Base-by-base conservation (phyloP, 1,140 invertebrate genomes). In the Ips nitidus region DNA sequence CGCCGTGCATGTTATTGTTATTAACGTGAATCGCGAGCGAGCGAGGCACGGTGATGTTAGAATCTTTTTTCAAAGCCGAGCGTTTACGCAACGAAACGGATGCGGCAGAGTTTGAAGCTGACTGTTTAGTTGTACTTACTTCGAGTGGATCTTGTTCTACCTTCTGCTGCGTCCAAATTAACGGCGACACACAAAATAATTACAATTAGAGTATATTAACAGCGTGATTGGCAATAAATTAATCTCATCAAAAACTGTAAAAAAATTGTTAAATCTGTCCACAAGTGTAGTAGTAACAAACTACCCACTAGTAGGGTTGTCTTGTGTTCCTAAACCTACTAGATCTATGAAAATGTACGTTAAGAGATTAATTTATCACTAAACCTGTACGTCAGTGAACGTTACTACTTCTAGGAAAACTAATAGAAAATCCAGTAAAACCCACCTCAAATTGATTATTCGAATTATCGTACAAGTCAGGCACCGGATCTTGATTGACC, bases 71-170 rank as follows among this genome's bases (percentile, higher is more conserved):
- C 62, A 53, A n/a, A 52, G 52, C 41, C 53, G 75, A 65, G 70
- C 77, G 73, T 70, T 78, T 78, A 59, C 77, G 77, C 71, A 77
- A 71, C 5, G 71, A 66, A 69, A 62, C 57, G 56, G 69, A 50
- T 56, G 71, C 55, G 64, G 71, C 71, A 45, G 71, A 72, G 66
- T 71, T 60, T 62, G 72, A n/a, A 69, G 53, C 61, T 8, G 38
- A 67, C 68, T 66, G 57, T 37, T 55, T 57, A 43, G 52, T 53
- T 62, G 53, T 86, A 86, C 84, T 86, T 85, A 85, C 84, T 83
- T 85, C 83, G 73, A 80, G 74, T 40, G 80, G 39, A 53, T 78
- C 66, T 75, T 82, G 84, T 74, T 83, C 81, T 74, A 83, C 82
- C 71, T 78, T 83, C 78, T 84, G 80, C 83, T 84, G 82, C 82